Base-by-base conservation (phyloP, 2,113 vertebrate genomes). In the Excalfactoria chinensis region DNA sequence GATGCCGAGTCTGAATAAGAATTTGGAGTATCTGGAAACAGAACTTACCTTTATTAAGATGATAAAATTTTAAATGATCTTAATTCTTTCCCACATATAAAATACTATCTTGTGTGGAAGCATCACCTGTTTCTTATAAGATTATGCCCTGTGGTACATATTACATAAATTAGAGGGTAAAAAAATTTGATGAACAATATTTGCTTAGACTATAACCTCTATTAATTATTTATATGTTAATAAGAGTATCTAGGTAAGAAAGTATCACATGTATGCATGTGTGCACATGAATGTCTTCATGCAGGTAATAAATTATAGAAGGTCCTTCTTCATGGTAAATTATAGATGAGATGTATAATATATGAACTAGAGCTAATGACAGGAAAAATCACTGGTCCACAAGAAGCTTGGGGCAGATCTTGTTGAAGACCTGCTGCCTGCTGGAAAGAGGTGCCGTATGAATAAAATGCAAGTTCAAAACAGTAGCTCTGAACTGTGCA, bases 311-410 rank as follows among this genome's bases (percentile, higher is more conserved):
- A 97, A 97, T 97, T 93, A 97, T 95, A 78, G 74, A 97, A 93
- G 13, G 82, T 86, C 68, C 41, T 41, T 66, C 62, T 89, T 94
- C 79, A 75, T 82, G 67, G 22, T 97, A 85, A 96, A 97, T 95
- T 93, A 97, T 95, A 76, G 56, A 97, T 95, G 86, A 60, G 26
- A 95, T 97, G 89, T 95, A 96, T 97, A 94, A 97, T 95, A 93
- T 53, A 97, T 97, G 91, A 97, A 93, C 70, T 89, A 60, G 82
- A 90, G 90, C 90, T 93, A 95, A 93, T 76, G 79, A 75, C 3
- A 1, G 60, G 73, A 92, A 94, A 94, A 95, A 80, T 85, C 86
- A 60, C 91, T 95, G 56, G 41, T 40, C 93, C 40, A 93, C 51
- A 89, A 76, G 84, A 83, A 94, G 15, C 25, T 66, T 63, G 20